Conservation (phyloP, 2,888 invertebrate species). For the Ectemnius continuus region DNA sequence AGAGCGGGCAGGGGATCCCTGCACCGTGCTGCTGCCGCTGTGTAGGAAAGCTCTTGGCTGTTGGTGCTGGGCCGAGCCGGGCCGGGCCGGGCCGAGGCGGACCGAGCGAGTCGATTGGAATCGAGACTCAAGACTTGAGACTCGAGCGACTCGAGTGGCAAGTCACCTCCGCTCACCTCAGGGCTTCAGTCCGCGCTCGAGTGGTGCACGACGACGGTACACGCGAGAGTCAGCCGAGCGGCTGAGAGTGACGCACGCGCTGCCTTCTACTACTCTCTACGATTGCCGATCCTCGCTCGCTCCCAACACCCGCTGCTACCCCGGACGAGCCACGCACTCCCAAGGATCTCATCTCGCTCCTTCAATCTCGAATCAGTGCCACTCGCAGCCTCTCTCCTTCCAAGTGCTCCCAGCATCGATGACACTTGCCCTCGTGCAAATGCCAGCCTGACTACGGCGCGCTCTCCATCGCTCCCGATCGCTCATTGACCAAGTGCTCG, state of each 20-base stretch:
- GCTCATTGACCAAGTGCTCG: too few relatives aligned
- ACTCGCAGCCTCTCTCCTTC: too few relatives aligned
- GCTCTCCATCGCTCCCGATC: too few relatives aligned
- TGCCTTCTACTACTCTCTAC: background rate
- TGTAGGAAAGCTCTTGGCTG: conserved; percentile 45
- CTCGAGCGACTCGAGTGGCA: conserved; percentile 61
- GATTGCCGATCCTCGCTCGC: too few relatives aligned
- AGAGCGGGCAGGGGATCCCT: conserved; percentile 45
- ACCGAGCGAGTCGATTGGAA: conserved; percentile 31
- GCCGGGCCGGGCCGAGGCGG: conserved; percentile 21
- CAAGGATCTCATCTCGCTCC: too few relatives aligned
- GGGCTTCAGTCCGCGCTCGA: conserved; percentile 69
- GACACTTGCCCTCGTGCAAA: too few relatives aligned
- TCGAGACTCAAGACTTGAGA: conserved; percentile 21
- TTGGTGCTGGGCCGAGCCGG: conserved; percentile 42
- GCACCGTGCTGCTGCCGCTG: background rate
- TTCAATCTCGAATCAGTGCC: too few relatives aligned
- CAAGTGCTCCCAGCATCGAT: too few relatives aligned
- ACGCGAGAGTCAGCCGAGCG: conserved; percentile 60
- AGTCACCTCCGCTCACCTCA: conserved; percentile 76
- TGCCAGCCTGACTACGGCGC: too few relatives aligned
- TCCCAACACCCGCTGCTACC: too few relatives aligned
- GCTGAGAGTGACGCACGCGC: conserved; percentile 51
- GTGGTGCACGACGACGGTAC: conserved; percentile 70
- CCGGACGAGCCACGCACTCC: too few relatives aligned